Base-by-base conservation (phyloP, 2,113 vertebrate species). In the Perognathus longimembris region DNA sequence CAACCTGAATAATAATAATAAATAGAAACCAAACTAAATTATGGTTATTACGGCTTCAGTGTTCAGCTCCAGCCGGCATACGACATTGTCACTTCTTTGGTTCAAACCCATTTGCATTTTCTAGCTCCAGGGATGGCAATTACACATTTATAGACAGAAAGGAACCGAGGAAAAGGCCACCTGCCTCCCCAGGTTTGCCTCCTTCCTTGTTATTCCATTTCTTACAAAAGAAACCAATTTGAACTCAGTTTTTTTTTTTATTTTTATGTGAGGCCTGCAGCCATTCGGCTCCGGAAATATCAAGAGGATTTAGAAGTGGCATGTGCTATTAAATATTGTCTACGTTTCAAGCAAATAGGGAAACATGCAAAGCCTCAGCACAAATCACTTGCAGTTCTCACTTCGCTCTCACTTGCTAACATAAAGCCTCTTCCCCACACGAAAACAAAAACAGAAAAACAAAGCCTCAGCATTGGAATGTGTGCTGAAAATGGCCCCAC, bases 301-400 rank as follows among this genome's bases (percentile, higher is more conserved):
- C 91, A 40, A 77, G 88, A 92, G 83, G 73, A 70, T 70, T 86
- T 93, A 80, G 85, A 90, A 70, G 50, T 22, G 40, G 67, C 79
- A 2, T 32, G 63, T 93, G 70, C 88, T 93, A 10, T 79, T 80
- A 89, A 92, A 94, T 77, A 82, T n/a, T 61, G 90, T 45, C 90
- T 75, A 3, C 70, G 74, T 86, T 93, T 85, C 85, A 89, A 93
- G 92, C 63, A 54, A 95, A 90, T 18, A 75, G 78, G 92, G 88
- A 73, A 84, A 61, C 3, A 59, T 5, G 21, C 38, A 90, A 74
- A 38, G 69, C 40, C 6, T 50, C 36, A 57, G 66, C n/a, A 78
- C 40, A 28, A 64, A 61, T 64, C 90, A 64, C 80, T 36, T 89
- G 80, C 64, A 15, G 88, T 92, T 76, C 70, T 32, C 24, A 14